phyloP scores from a whole-genome alignment of 2,797 vertebrate genomes.

The Hafferia zeledoni region DNA sequence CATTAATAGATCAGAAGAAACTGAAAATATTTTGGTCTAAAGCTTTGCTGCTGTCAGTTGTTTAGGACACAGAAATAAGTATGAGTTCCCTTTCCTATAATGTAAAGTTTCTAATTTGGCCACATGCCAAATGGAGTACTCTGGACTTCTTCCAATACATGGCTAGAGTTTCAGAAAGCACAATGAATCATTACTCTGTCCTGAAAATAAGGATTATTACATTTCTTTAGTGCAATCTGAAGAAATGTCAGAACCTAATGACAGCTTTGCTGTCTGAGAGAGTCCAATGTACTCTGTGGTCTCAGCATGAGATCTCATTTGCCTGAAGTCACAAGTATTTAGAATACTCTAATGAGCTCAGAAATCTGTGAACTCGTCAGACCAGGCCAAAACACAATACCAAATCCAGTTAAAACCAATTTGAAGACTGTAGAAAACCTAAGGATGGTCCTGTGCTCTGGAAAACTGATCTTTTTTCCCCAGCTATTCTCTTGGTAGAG shows the following conservation, averaged over 20 bases:
- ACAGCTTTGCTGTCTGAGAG: constrained; percentile 6
- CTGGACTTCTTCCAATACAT: background rate
- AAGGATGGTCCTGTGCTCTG: background rate
- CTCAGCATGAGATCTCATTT: constrained; percentile 11
- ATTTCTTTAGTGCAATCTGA: background rate
- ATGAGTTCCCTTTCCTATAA: background rate
- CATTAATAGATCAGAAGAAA: background rate
- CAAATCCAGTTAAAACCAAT: background rate
- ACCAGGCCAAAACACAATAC: background rate
- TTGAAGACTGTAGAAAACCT: background rate
- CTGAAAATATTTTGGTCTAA: background rate
- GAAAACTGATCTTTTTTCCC: background rate
- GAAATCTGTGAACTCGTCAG: background rate
- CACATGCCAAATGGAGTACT: background rate
- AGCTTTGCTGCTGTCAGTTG: background rate
- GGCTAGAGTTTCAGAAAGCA: background rate
- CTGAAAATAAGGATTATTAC: background rate
- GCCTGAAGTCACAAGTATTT: background rate
- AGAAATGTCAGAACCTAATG: background rate
- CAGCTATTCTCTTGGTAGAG: background rate
- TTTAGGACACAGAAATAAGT: background rate
- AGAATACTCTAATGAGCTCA: constrained; percentile 9
- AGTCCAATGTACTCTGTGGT: background rate
- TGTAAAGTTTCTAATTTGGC: background rate
- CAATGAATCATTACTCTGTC: background rate